Evolutionary conservation across 1,140 invertebrate species (phyloP).

Genomic region (Chlorops oryzae): DNA sequence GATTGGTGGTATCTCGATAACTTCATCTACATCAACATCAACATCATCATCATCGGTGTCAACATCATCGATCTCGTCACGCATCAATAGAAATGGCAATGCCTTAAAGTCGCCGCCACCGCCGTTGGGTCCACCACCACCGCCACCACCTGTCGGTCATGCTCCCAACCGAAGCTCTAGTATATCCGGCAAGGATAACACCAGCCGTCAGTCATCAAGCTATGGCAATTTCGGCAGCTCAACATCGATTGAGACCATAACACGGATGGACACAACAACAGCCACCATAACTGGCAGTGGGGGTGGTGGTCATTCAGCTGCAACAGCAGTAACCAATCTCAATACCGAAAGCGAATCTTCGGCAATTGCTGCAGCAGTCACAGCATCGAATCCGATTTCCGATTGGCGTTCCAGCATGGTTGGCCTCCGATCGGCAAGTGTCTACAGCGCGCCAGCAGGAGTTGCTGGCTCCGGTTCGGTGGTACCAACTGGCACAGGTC

Average conservation of each 20-base stretch:
- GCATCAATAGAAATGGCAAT: slow-evolving; percentile 37
- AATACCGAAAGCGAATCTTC: slow-evolving; percentile 18
- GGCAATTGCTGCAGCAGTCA: slow-evolving; percentile 10
- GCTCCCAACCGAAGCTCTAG: slow-evolving; percentile 7
- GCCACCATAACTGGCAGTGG: slow-evolving; percentile 23
- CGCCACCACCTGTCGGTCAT: slow-evolving; percentile 30
- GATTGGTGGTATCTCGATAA: slow-evolving; percentile 22
- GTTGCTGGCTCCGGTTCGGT: slow-evolving; percentile 38
- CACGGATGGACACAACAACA: slow-evolving; percentile 42
- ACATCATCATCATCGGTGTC: slow-evolving; percentile 40
- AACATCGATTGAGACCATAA: slow-evolving; percentile 42
- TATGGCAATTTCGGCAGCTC: slow-evolving; percentile 37
- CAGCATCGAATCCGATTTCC: slow-evolving; percentile 6
- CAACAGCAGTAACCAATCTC: slow-evolving; percentile 19
- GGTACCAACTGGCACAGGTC: slow-evolving; percentile 32
- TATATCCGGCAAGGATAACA: slow-evolving; percentile 6
- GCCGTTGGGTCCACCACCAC: slow-evolving; percentile 37
- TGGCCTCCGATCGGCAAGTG: slow-evolving; percentile 41
- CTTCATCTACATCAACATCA: slow-evolving; percentile 30
- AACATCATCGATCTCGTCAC: slow-evolving; percentile 36
- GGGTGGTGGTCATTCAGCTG: background rate
- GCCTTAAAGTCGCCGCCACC: slow-evolving; percentile 37
- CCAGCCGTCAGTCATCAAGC: slow-evolving; percentile 11
- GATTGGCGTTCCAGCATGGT: slow-evolving; percentile 36
- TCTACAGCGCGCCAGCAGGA: slow-evolving; percentile 40